These are phyloP conservation scores for Melanerpes aurifrons DNA, from an alignment of 2,113 vertebrate species.

Conservation along the genomic window DNA sequence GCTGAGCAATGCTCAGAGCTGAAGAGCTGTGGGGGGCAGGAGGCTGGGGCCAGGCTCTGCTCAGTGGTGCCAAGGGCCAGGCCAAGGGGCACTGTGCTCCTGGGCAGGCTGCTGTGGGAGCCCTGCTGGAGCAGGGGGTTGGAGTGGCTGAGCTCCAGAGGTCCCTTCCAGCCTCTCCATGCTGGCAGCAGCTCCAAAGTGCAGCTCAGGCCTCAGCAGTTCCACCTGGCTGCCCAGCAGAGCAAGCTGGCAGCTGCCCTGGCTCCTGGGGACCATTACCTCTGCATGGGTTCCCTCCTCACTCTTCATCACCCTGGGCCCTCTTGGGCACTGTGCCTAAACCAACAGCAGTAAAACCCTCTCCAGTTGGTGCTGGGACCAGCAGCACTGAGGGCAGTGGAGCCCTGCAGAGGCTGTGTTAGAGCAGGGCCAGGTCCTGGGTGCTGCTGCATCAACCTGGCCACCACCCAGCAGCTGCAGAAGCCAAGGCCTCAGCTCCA, in stretches of 20 bases:
- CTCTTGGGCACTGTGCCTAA: constrained; percentile 8
- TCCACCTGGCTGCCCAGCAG: neutral
- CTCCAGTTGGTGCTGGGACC: neutral
- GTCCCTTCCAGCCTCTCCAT: too few relatives aligned
- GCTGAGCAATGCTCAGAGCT: too few relatives aligned
- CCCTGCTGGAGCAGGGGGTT: too few relatives aligned
- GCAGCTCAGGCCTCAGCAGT: neutral
- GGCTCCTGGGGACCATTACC: neutral
- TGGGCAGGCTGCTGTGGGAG: too few relatives aligned
- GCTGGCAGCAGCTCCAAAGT: neutral
- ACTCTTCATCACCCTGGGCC: neutral
- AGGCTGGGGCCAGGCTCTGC: too few relatives aligned
- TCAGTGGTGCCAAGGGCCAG: too few relatives aligned
- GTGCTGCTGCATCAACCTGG: constrained; percentile 3
- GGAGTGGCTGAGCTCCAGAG: too few relatives aligned
- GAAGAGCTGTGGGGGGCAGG: too few relatives aligned
- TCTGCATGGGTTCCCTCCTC: constrained; percentile 26
- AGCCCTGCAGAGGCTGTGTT: neutral
- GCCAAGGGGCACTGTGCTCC: too few relatives aligned
- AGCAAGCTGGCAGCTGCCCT: neutral
- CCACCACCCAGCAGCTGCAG: neutral
- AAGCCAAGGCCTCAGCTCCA: neutral
- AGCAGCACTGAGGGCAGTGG: neutral
- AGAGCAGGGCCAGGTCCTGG: neutral
- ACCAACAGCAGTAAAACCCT: neutral